phyloP scores from a whole-genome alignment of 2,113 vertebrate genomes.

The Oreotrochilus melanogaster region DNA sequence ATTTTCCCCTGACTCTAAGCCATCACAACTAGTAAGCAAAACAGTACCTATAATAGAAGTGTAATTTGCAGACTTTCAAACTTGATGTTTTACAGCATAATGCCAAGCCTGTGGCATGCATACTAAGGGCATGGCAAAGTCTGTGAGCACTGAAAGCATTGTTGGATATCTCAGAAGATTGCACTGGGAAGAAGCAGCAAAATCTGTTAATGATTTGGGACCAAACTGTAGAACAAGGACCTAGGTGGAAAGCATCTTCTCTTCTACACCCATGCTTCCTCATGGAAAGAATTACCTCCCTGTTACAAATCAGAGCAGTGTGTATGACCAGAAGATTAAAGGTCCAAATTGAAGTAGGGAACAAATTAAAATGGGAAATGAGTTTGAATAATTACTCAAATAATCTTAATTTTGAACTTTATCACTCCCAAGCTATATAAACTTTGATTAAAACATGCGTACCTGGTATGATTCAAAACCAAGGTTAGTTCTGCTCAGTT shows the following conservation, averaged over 20 bases:
- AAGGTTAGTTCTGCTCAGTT: background rate
- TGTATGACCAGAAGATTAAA: background rate
- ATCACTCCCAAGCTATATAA: background rate
- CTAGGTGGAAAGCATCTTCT: background rate
- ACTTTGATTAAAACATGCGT: background rate
- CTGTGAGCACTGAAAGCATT: background rate
- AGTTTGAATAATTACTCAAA: background rate
- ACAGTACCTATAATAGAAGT: background rate
- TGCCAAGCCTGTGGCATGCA: fast-evolving
- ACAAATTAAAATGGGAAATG: background rate
- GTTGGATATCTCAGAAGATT: background rate
- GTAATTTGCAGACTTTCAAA: background rate
- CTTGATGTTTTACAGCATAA: background rate
- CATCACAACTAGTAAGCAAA: background rate
- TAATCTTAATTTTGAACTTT: background rate
- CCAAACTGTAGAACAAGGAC: background rate
- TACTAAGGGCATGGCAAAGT: background rate
- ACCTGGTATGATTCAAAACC: background rate
- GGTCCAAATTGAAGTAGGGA: background rate
- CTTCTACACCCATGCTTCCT: background rate
- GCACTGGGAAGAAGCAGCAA: background rate
- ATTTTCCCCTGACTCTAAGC: background rate
- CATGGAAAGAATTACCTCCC: background rate
- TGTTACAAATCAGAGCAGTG: background rate
- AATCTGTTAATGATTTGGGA: background rate